Evolutionary conservation across 2,888 invertebrate genomes (phyloP).

Genomic region (Balanococcus diminutus): DNA sequence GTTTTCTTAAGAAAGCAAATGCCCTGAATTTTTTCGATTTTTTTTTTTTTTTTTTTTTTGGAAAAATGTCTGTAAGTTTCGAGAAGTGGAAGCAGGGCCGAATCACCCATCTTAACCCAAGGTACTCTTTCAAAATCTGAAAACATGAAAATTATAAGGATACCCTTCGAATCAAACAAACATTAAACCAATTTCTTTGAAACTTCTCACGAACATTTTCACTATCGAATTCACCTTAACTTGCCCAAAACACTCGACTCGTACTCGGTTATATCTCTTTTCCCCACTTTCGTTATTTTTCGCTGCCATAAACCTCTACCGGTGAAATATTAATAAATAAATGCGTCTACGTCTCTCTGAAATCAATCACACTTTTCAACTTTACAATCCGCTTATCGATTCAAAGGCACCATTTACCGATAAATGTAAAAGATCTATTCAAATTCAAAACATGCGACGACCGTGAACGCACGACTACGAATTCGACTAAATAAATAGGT

Average conservation of each 20-base stretch:
- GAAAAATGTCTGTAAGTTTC: too few relatives aligned
- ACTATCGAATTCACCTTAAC: too few relatives aligned
- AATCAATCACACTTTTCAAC: background rate
- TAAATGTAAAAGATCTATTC: constrained; percentile 1
- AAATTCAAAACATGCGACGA: background rate
- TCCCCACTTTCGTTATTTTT: background rate
- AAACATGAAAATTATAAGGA: too few relatives aligned
- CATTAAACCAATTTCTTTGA: background rate
- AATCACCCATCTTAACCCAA: too few relatives aligned
- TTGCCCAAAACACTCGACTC: background rate
- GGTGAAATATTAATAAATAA: background rate
- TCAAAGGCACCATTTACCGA: background rate
- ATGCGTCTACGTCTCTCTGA: background rate
- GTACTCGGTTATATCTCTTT: background rate
- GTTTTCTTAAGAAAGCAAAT: too few relatives aligned
- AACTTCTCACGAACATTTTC: background rate
- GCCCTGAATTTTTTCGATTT: too few relatives aligned
- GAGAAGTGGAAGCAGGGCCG: too few relatives aligned
- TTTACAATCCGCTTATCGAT: background rate
- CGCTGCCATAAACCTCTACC: background rate
- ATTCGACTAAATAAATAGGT: constrained; percentile 1
- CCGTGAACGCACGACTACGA: background rate
- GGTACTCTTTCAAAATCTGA: too few relatives aligned
- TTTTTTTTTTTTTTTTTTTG: too few relatives aligned
- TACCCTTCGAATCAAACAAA: background rate